Percentiles rank a stretch among this genome's conserved stretches.
Conservation (phyloP, 2,113 vertebrate genomes). For the Emydura subglobosa region DNA sequence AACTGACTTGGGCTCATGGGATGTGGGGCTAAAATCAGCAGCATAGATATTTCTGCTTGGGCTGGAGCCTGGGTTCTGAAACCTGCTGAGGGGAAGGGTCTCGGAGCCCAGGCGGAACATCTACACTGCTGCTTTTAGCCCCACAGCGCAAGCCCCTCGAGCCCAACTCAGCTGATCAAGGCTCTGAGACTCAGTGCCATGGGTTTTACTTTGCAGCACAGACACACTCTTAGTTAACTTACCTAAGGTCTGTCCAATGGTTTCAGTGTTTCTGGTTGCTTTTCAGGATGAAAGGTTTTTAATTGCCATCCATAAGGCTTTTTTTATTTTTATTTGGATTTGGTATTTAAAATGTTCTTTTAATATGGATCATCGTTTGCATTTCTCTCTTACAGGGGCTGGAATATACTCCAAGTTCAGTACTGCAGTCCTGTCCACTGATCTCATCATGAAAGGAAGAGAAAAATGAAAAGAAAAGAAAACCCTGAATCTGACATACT, state of each 20-base stretch:
- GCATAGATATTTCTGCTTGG: no score
- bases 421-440: not conserved
- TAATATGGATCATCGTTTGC: no score
- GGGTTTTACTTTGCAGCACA: not conserved
- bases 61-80: no score
- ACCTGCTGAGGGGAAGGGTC: no score
- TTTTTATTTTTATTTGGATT: no score
- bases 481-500: not conserved
- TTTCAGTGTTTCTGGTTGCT: not conserved
- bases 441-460: not conserved
- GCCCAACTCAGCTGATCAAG: no score
- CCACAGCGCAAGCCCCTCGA: no score
- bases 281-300: not conserved
- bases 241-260: not conserved
- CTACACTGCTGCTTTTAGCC: no score
- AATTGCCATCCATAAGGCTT: not conserved
- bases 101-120: no score
- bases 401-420: not conserved
- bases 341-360: no score
- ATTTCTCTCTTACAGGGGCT: not conserved
- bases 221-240: not conserved
- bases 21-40: no score
- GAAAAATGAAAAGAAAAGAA: not conserved
- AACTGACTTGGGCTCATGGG: no score
- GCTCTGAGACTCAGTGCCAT: not conserved